These are phyloP conservation scores for Raillietiella orientalis DNA, from an alignment of 2,888 invertebrate species.

Conservation along the genomic window DNA sequence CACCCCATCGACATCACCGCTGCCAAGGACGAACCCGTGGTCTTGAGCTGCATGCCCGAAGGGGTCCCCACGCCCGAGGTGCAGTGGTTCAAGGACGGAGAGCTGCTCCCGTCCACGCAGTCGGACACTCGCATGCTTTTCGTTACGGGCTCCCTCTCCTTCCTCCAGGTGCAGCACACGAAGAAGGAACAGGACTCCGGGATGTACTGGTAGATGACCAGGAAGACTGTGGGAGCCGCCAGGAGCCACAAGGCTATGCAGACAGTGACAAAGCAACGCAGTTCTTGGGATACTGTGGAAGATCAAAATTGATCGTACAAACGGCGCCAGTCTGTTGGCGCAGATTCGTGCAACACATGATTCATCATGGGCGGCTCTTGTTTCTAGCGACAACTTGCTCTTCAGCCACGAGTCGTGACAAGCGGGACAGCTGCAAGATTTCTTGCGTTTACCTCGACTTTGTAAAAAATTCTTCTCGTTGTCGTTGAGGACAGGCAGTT, in stretches of 20 bases:
- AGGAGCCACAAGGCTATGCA: conserved; percentile 53
- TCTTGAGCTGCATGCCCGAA: conserved; percentile 18
- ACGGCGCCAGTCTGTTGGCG: no score
- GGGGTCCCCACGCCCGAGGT: conserved; percentile 13
- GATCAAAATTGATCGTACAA: no score
- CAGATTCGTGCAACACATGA: no score
- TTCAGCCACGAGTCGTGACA: no score
- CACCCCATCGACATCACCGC: conserved; percentile 19
- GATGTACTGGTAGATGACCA: conserved; percentile 61
- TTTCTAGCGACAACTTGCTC: no score
- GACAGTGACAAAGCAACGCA: conserved; percentile 52
- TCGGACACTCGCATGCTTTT: conserved; percentile 34
- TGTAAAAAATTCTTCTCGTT: no score
- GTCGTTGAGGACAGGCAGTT: no score
- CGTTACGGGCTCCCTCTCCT: conserved; percentile 52
- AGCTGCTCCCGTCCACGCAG: conserved; percentile 11
- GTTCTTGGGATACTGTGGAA: no score
- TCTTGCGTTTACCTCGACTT: no score
- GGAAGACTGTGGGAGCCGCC: conserved; percentile 43
- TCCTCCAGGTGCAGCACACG: conserved; percentile 49
- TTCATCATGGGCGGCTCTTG: no score
- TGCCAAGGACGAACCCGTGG: conserved; percentile 18
- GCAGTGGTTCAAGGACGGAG: conserved; percentile 17
- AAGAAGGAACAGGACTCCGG: conserved; percentile 56
- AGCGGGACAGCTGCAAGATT: no score